These are phyloP conservation scores for Pimephales promelas DNA, from an alignment of 2,113 vertebrate genomes.

Conservation along the genomic window DNA sequence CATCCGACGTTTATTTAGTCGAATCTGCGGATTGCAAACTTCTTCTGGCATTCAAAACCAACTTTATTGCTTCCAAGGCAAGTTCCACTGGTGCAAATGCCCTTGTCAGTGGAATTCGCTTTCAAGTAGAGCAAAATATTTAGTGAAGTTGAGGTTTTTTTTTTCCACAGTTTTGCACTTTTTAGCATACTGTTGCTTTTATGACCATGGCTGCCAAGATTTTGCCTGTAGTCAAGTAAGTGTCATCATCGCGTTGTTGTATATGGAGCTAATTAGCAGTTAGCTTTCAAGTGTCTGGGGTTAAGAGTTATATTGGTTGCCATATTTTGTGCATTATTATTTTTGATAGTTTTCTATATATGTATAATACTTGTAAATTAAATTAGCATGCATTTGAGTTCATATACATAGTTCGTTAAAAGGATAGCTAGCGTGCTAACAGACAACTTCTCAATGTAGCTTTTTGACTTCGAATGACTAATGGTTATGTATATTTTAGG, in stretches of 20 bases:
- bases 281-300: conserved; percentile 28
- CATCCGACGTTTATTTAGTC: background rate
- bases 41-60: background rate
- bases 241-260: conserved; percentile 38
- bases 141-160: background rate
- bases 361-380: background rate
- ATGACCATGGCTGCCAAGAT: conserved; percentile 75
- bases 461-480: background rate
- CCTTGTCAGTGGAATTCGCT: conserved; percentile 41
- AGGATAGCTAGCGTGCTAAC: background rate
- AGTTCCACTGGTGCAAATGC: background rate
- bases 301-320: background rate
- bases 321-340: background rate
- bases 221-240: conserved; percentile 78
- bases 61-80: conserved; percentile 30
- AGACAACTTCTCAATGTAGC: background rate
- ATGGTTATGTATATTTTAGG: conserved; percentile 66
- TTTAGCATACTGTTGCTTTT: background rate
- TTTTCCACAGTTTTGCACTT: background rate
- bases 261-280: background rate
- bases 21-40: background rate
- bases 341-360: too few species aligned
- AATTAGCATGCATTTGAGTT: background rate
- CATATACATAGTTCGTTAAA: background rate
- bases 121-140: background rate